These are phyloP conservation scores for Drosophila siamana DNA, from an alignment of 2,888 invertebrate genomes.

Conservation along the genomic window DNA sequence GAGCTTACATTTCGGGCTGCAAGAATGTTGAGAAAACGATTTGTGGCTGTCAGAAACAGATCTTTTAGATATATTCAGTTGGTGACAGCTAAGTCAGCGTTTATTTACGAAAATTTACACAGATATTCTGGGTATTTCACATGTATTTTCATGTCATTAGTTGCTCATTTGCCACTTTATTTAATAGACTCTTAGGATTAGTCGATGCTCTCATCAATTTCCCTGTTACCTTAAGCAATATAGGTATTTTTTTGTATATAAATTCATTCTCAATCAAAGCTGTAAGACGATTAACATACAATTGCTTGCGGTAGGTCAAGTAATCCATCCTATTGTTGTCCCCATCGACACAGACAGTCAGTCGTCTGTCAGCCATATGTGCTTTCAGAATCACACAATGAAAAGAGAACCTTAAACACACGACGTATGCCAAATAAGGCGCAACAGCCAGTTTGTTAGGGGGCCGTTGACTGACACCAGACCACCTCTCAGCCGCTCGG, in stretches of 20 bases:
- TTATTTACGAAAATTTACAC: background rate
- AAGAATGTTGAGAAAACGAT: background rate
- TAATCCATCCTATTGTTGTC: constrained; percentile 35
- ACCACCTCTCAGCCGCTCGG: background rate
- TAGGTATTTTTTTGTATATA: background rate
- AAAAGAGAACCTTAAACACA: constrained; percentile 16
- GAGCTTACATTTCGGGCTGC: constrained; percentile 1
- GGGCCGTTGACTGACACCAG: constrained; percentile 21
- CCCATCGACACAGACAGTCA: background rate
- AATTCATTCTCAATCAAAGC: background rate
- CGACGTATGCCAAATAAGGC: constrained; percentile 49
- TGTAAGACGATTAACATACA: constrained; percentile 44
- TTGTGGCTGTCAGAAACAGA: background rate
- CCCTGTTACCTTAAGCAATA: no score
- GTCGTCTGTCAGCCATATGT: constrained; percentile 15
- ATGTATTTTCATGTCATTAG: background rate
- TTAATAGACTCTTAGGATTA: constrained; percentile 1
- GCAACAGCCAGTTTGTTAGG: constrained; percentile 39
- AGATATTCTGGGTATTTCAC: background rate
- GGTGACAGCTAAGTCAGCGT: background rate
- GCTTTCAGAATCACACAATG: constrained; percentile 19
- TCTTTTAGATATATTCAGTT: background rate
- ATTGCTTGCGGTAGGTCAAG: constrained; percentile 57
- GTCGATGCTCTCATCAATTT: background rate
- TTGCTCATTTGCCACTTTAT: background rate